Evolutionary conservation across 2,797 vertebrate genomes (phyloP), one percentile per base, ranked within the genome.

Genomic region (Smutsia temminckii): DNA sequence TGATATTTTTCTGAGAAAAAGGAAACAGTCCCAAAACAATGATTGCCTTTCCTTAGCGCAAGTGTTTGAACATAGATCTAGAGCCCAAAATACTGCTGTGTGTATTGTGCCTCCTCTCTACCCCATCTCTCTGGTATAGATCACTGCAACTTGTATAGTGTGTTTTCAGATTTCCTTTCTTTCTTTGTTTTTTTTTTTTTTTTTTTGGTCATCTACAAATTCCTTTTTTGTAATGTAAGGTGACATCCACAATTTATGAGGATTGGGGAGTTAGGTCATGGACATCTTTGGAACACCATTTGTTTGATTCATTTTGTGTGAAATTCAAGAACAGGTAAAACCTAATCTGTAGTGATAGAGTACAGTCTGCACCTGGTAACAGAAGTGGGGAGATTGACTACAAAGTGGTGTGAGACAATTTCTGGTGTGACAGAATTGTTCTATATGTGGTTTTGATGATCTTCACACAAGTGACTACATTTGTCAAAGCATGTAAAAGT

Each of bases 11-110:
- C 14, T 46, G 63, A 79, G 61, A 55, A 20, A 57, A 66, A 57
- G 57, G 20, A 78, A n/a, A 6, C 13, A 57, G 61, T n/a, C 14
- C 13, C 5, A 53, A 63, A 89, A 64, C 0, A 16, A 23, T 53
- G n/a, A 12, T 29, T 40, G 72, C 40, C 95, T 64, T 92, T 94
- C 6, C 29, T 89, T 92, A 55, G 85, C 87, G 96, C 64, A 77
- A 10, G 27, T 85, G 94, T 89, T 97, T 20, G 95, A 93, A 85
- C 59, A 17, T 46, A 57, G 86, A 84, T 75, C 57, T 92, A 75
- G 94, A 72, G 63, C 92, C 32, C 46, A 42, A 27, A 57, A 11
- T 57, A 23, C 5, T 46, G 23, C 34, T 51, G 21, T 78, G 9
- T 51, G 17, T 37, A 13, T 20, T 74, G 27, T 55, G 34, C 66